These are phyloP conservation scores for Neoascia interrupta DNA, from an alignment of 2,888 invertebrate species.

Conservation along the genomic window DNA sequence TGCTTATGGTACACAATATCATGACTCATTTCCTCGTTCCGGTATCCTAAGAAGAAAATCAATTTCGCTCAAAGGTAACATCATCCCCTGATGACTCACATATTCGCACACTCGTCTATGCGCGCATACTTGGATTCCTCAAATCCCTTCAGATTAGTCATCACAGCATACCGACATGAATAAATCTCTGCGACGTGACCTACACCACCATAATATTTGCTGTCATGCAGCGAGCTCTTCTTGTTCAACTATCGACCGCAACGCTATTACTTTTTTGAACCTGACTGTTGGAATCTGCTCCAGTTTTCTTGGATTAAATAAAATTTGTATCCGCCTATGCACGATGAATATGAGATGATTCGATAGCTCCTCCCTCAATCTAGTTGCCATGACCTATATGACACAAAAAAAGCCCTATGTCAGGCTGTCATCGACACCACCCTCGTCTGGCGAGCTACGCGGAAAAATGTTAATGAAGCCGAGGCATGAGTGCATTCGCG, in stretches of 20 bases:
- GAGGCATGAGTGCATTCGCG: slow-evolving; percentile 29
- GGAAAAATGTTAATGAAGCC: slow-evolving; percentile 41
- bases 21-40: slow-evolving; percentile 12
- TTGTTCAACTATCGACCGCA: slow-evolving; percentile 46
- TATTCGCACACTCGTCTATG: slow-evolving; percentile 4
- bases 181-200: slow-evolving; percentile 63
- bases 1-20: too few species aligned
- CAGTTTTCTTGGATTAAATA: slow-evolving; percentile 3
- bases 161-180: slow-evolving; percentile 49
- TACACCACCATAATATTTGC: slow-evolving; percentile 28
- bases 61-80: slow-evolving; percentile 9
- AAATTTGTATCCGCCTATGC: slow-evolving; percentile 37
- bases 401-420: slow-evolving; percentile 7
- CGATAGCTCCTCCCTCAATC: not conserved
- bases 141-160: slow-evolving; percentile 56
- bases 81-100: slow-evolving; percentile 43
- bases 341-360: not conserved
- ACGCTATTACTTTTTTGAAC: slow-evolving; percentile 37
- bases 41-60: not conserved
- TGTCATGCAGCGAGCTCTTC: too few species aligned
- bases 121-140: not conserved
- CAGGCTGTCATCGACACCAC: slow-evolving; percentile 27
- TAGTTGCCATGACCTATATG: slow-evolving; percentile 57
- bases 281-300: slow-evolving; percentile 40
- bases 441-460: slow-evolving; percentile 1